Evolutionary conservation across 2,888 invertebrate genomes (phyloP).

Genomic region (Plagiodera versicolora): DNA sequence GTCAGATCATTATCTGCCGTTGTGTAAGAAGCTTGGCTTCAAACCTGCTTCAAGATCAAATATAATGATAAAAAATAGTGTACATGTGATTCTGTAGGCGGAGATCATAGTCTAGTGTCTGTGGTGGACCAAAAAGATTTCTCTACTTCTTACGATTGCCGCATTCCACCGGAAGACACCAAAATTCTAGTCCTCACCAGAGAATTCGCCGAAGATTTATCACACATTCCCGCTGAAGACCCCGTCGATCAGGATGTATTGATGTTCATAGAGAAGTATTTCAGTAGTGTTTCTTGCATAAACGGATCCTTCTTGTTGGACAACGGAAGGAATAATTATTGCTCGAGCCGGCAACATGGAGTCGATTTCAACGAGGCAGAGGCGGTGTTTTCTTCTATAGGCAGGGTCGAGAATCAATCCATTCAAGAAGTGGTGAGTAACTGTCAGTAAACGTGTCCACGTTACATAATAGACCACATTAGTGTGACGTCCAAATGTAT

Average conservation of each 20-base stretch:
- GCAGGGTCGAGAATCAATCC: conserved; percentile 70
- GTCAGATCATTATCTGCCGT: no score
- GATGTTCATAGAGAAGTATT: conserved; percentile 77
- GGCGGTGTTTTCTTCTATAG: conserved; percentile 69
- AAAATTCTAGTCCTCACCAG: conserved; percentile 61
- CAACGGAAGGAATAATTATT: conserved; percentile 74
- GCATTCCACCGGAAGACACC: conserved; percentile 59
- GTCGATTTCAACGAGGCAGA: conserved; percentile 71
- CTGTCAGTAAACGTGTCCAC: no score
- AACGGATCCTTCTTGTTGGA: conserved; percentile 83
- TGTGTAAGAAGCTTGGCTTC: no score
- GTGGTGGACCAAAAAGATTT: conserved; percentile 57
- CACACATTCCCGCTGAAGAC: conserved; percentile 62
- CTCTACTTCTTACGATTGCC: conserved; percentile 64
- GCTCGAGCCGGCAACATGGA: conserved; percentile 80
- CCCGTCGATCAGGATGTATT: conserved; percentile 71
- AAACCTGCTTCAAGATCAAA: no score
- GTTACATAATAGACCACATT: no score
- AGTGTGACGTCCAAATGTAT: no score
- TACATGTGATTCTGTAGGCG: conserved; percentile 60
- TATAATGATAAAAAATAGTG: no score
- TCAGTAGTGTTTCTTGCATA: conserved; percentile 82
- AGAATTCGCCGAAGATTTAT: conserved; percentile 53
- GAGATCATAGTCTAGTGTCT: conserved; percentile 84
- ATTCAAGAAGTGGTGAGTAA: conserved; percentile 72